Conservation (phyloP, 2,797 vertebrate genomes). For the Phrynocephalus guinanensis region DNA sequence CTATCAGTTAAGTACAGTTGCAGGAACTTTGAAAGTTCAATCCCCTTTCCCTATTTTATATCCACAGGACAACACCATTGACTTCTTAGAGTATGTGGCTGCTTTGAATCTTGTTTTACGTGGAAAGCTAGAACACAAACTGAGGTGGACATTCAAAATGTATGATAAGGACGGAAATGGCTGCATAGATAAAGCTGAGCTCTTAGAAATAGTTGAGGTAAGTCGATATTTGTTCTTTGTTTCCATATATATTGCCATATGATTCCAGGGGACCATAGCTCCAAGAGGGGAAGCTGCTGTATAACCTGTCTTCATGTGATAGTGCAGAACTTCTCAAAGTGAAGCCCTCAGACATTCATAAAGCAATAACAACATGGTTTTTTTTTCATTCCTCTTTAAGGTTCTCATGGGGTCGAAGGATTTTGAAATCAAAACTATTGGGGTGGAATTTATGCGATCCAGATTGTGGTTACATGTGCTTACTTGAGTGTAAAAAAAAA, state of each 20-base stretch:
- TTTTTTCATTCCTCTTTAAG: background rate
- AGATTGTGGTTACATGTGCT: background rate
- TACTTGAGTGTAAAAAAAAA: background rate
- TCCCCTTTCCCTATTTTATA: background rate
- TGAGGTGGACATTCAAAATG: constrained; percentile 97
- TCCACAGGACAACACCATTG: constrained; percentile 93
- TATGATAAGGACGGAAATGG: constrained; percentile 97
- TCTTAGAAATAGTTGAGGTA: constrained; percentile 84
- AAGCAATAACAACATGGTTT: background rate
- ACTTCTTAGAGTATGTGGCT: constrained; percentile 96
- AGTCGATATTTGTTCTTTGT: constrained; percentile 36
- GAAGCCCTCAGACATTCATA: background rate
- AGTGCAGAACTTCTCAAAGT: background rate
- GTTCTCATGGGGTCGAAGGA: too few species aligned
- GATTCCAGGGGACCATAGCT: background rate
- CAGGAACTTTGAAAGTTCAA: background rate
- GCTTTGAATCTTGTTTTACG: constrained; percentile 93
- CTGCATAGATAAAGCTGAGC: constrained; percentile 93
- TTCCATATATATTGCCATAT: background rate
- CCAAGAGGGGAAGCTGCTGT: background rate
- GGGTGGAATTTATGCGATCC: background rate
- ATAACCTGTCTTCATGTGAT: background rate
- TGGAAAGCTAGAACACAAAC: constrained; percentile 94
- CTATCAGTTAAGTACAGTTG: background rate
- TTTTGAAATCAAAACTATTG: background rate